Evolutionary conservation across 2,113 vertebrate species (phyloP).

Genomic region (Perognathus longimembris): DNA sequence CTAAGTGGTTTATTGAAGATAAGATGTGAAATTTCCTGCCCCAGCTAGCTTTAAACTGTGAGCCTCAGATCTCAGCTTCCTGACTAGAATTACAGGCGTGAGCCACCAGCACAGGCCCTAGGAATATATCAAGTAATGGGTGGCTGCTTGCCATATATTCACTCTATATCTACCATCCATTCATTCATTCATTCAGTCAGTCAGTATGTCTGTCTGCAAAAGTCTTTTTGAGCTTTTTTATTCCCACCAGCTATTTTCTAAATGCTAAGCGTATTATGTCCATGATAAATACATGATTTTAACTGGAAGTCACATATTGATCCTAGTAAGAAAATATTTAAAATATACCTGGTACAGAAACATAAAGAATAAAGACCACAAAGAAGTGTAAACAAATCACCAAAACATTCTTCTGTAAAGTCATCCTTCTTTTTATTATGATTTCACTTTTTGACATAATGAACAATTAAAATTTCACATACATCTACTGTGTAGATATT

Average conservation of each 20-base stretch:
- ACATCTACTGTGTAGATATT: background rate
- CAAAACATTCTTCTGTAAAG: background rate
- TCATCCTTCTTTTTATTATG: background rate
- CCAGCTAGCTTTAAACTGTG: too few species aligned
- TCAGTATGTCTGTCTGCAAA: too few species aligned
- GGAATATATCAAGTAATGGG: background rate
- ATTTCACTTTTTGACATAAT: background rate
- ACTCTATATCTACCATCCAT: background rate
- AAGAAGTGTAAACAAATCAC: background rate
- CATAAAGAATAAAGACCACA: background rate
- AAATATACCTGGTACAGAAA: background rate
- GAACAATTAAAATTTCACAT: slow-evolving; percentile 30
- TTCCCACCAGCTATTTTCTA: background rate
- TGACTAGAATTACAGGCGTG: too few species aligned
- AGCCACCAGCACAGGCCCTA: background rate
- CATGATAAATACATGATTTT: background rate
- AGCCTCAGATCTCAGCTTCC: too few species aligned
- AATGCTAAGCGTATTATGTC: background rate
- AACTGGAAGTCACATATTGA: background rate
- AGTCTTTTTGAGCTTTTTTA: background rate
- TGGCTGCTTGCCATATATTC: background rate
- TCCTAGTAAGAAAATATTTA: background rate
- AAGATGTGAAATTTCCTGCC: background rate
- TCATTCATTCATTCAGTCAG: background rate
- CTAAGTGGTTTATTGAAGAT: too few species aligned